These are phyloP conservation scores for Limosa lapponica DNA, from an alignment of 2,797 vertebrate genomes.

Conservation along the genomic window DNA sequence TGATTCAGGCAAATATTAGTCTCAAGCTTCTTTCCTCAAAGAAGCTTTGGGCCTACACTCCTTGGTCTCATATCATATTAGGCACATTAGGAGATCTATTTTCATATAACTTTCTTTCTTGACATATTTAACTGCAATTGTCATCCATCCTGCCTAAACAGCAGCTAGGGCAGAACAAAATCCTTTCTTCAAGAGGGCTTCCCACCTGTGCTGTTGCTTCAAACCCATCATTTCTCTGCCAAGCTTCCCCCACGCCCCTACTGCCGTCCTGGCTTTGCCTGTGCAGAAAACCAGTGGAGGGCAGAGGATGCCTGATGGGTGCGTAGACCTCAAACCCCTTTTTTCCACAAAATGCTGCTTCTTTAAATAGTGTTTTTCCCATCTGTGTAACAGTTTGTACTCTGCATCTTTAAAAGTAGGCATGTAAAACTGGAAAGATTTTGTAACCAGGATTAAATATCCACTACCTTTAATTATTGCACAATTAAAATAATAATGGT, in stretches of 20 bases:
- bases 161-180: background rate
- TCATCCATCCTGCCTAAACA: background rate
- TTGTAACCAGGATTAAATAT: background rate
- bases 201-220: background rate
- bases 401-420: background rate
- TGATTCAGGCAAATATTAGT: background rate
- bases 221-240: background rate
- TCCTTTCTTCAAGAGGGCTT: background rate
- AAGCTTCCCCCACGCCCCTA: background rate
- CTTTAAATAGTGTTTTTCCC: background rate
- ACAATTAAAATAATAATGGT: conserved; percentile 12
- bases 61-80: background rate
- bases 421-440: background rate
- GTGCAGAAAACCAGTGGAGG: background rate
- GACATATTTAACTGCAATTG: background rate
- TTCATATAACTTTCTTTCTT: background rate
- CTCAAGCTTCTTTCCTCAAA: background rate
- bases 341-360: background rate
- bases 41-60: background rate
- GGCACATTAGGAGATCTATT: background rate
- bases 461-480: background rate
- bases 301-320: fast-evolving
- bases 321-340: fast-evolving
- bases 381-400: background rate
- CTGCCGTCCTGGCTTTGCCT: background rate